Evolutionary conservation across 2,888 invertebrate species (phyloP), one percentile per base, ranked within the genome.

Genomic region (Choreutis nemorana): DNA sequence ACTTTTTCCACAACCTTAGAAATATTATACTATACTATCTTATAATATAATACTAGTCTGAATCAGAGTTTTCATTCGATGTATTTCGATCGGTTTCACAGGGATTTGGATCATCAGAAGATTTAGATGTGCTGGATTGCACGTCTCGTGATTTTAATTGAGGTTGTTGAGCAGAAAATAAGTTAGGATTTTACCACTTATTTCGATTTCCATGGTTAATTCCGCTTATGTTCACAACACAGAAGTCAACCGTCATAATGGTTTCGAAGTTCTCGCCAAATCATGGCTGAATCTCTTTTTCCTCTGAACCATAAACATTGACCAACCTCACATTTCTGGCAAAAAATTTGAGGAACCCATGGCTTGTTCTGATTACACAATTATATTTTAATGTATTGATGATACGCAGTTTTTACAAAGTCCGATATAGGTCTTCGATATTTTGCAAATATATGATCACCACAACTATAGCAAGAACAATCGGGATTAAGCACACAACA

Each of bases 1-100:
- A 12, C 23, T 30, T 31, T 27, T 15, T 34, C 14, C 28, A 33
- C 5, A 29, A 33, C 27, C 6, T 18, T 14, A 27, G 23, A 14
- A 14, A 33, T 22, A 13, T 20, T 26, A n/a, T n/a, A n/a, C n/a
- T n/a, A n/a, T n/a, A n/a, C n/a, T n/a, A n/a, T n/a, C n/a, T n/a
- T n/a, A n/a, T n/a, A n/a, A n/a, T n/a, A 18, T 6, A 18, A 6
- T 18, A 6, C 5, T 18, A 18, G 18, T 18, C 18, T 18, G 18
- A 18, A 18, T 18, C 18, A 18, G 18, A 18, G 18, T 18, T 8
- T 18, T 18, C 18, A 18, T 8, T 18, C 8, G 18, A 18, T 18
- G 18, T 18, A 18, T 18, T 18, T 18, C 18, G 18, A 6, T 18
- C 18, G 18, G 8, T 5, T 18, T 18, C 18, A 18, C 18, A 18